Percentiles rank a stretch among this genome's conserved stretches.
Conservation (phyloP, 2,888 invertebrate genomes). For the Drymonia ruficornis region DNA sequence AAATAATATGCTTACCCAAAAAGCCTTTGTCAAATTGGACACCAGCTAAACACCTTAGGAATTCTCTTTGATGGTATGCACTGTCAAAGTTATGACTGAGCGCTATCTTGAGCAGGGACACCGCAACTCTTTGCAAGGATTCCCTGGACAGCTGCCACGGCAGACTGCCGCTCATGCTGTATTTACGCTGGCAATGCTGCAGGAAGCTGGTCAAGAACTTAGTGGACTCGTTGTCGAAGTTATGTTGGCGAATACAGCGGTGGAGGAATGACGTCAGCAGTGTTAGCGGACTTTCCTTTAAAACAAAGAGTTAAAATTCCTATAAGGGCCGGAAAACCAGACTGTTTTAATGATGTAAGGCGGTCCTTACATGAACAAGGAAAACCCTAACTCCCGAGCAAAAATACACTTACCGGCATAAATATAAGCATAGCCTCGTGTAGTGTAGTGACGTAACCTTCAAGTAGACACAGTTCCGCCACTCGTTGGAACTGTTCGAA, state of each 20-base stretch:
- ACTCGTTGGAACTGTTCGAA: slow-evolving; percentile 74
- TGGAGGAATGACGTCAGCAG: slow-evolving; percentile 85
- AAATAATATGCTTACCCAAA: slow-evolving; percentile 51
- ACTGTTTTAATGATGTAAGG: too few species aligned
- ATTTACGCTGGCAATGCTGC: slow-evolving; percentile 67
- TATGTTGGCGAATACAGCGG: slow-evolving; percentile 74
- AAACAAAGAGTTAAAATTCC: slow-evolving; percentile 32
- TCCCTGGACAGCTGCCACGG: slow-evolving; percentile 78
- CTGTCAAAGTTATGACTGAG: slow-evolving; percentile 87
- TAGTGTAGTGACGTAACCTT: slow-evolving; percentile 85
- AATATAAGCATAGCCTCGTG: slow-evolving; percentile 89
- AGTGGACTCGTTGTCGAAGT: slow-evolving; percentile 73
- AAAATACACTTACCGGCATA: slow-evolving; percentile 86
- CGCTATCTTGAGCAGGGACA: slow-evolving; percentile 85
- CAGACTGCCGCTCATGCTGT: slow-evolving; percentile 61
- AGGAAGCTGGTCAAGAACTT: slow-evolving; percentile 65
- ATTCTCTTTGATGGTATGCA: slow-evolving; percentile 86
- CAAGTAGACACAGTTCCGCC: slow-evolving; percentile 80
- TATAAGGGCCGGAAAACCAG: not conserved
- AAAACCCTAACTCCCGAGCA: too few species aligned
- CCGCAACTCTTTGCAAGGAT: slow-evolving; percentile 82
- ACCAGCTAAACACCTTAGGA: slow-evolving; percentile 84
- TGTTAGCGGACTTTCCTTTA: slow-evolving; percentile 87
- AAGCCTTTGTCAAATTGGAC: slow-evolving; percentile 85
- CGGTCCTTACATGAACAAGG: too few species aligned